Conservation (phyloP, 2,113 vertebrate genomes). For the Pristiophorus japonicus region DNA sequence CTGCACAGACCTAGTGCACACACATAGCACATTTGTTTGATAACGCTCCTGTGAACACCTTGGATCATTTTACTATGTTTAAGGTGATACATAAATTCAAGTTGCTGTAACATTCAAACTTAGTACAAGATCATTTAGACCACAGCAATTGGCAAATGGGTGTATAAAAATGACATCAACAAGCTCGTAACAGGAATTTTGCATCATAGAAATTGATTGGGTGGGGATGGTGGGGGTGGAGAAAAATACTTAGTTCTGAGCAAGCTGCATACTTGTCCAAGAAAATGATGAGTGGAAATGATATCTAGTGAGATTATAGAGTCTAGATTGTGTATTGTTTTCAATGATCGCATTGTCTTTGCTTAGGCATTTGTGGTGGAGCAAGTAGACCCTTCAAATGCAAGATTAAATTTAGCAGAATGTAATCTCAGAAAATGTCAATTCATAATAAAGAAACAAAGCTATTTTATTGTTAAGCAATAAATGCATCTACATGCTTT, state of each 20-base stretch:
- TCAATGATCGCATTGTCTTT: background rate
- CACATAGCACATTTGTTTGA: no score
- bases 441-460: conserved; percentile 33
- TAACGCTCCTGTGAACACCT: background rate
- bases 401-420: conserved; percentile 19
- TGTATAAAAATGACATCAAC: background rate
- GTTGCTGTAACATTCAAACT: background rate
- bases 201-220: conserved; percentile 15
- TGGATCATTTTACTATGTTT: background rate
- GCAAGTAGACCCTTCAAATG: background rate
- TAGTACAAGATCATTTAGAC: background rate
- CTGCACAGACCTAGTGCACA: no score
- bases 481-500: conserved; percentile 27
- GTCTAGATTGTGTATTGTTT: background rate
- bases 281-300: conserved; percentile 19
- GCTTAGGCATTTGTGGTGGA: background rate
- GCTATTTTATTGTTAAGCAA: conserved; percentile 34
- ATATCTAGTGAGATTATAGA: background rate
- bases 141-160: conserved; percentile 12
- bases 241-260: background rate
- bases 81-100: background rate
- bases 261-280: background rate
- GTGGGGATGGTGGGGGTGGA: no score
- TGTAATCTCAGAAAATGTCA: conserved; percentile 19
- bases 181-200: background rate